Conservation (phyloP, 2,888 invertebrate species). For the Papilio protenor region DNA sequence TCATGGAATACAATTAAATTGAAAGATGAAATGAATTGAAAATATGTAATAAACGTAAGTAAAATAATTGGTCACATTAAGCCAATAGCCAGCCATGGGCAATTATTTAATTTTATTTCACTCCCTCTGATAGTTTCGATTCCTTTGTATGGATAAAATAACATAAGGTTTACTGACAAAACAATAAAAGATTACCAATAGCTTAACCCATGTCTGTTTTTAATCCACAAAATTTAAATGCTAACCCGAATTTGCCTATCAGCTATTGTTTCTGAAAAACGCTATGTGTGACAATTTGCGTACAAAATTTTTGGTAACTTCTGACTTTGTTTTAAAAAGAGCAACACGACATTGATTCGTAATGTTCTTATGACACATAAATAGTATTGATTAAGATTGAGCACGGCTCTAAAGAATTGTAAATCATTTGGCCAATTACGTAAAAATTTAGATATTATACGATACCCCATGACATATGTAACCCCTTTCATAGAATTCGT, state of each 20-base stretch:
- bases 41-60: not conserved
- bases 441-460: no score
- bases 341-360: not conserved
- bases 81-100: not conserved
- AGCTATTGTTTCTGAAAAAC: conserved; percentile 4
- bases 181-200: not conserved
- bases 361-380: not conserved
- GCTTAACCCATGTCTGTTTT: not conserved
- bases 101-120: not conserved
- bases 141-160: not conserved
- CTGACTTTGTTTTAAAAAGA: not conserved
- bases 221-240: not conserved
- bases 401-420: no score
- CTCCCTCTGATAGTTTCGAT: not conserved
- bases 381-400: no score
- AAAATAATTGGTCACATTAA: not conserved
- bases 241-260: conserved; percentile 4
- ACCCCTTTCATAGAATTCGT: not conserved
- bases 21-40: not conserved
- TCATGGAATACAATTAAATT: not conserved
- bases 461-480: no score
- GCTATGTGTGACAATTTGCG: not conserved
- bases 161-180: not conserved
- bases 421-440: no score
- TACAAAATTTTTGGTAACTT: not conserved